A percentile compares a stretch with the other conserved stretches of the same genome.
Conservation (phyloP, 2,113 vertebrate species). For the Megaleporinus macrocephalus region DNA sequence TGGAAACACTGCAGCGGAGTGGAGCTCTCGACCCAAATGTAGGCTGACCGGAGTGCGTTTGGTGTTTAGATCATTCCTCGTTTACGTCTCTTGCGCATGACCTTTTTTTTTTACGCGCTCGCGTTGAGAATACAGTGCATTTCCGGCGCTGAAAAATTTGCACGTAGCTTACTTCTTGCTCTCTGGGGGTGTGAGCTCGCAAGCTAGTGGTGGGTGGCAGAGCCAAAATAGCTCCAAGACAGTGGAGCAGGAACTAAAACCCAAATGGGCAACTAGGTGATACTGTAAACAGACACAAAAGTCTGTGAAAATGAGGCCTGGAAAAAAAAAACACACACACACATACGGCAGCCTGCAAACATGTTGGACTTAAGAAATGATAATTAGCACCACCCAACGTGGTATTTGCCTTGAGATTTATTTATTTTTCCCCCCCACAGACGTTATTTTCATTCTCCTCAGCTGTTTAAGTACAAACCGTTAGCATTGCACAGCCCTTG, state of each 20-base stretch:
- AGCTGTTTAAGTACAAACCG: slow-evolving; percentile 1
- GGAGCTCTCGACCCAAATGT: neutral
- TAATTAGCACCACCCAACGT: slow-evolving; percentile 7
- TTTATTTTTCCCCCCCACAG: neutral
- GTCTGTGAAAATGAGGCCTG: neutral
- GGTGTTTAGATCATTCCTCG: neutral
- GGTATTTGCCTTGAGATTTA: neutral
- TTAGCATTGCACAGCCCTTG: neutral
- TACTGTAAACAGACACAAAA: slow-evolving; percentile 10
- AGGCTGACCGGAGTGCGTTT: neutral
- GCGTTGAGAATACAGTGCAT: slow-evolving; percentile 11
- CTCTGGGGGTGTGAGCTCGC: slow-evolving; percentile 26
- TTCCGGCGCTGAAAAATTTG: slow-evolving; percentile 41
- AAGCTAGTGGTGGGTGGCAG: slow-evolving; percentile 27
- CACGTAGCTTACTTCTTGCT: slow-evolving; percentile 19
- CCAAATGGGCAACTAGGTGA: slow-evolving; percentile 20
- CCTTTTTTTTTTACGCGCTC: neutral
- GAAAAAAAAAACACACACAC: neutral
- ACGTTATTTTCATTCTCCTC: neutral
- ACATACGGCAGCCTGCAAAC: neutral
- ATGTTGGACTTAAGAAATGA: neutral
- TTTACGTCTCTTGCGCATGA: neutral
- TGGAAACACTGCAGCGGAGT: neutral
- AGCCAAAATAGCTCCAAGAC: slow-evolving; percentile 3
- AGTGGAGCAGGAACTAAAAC: neutral